Evolutionary conservation across 1,140 invertebrate species (phyloP), one percentile per base, ranked within the genome.

Genomic region (Lordiphosa mommai): DNA sequence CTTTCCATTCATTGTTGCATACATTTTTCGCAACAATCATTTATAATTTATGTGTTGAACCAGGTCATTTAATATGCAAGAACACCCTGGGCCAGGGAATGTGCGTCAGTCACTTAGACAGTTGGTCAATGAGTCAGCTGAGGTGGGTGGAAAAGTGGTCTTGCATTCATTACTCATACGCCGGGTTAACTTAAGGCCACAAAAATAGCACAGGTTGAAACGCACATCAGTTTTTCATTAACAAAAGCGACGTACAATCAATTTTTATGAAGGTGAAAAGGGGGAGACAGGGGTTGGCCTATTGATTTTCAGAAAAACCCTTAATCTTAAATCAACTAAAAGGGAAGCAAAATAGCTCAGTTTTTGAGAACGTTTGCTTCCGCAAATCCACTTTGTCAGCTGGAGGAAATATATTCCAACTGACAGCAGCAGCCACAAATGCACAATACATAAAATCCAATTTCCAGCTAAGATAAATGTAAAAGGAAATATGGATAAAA

Each of bases 161-260:
- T 30, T 34, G 43, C 38, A 51, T 49, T 55, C 55, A 55, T 73
- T 61, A 61, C 73, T 74, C 69, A 77, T 72, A 57, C 73, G 74
- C 23, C 51, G 16, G 27, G 55, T 57, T 20, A 65, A 7, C 37
- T 14, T 40, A 36, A 48, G 34, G 13, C 38, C 50, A 72, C 58
- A 61, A 44, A 53, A 63, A 63, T 53, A 59, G 44, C 38, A 23
- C 30, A 23, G 10, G 36, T 37, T 12, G 36, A 10, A 29, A 33
- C 64, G 27, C 64, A 68, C 63, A 79, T 41, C 36, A 49, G 17
- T 46, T 64, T 68, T 77, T 80, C 73, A 80, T 80, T 73, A 69
- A 56, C 52, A 48, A 69, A 66, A 49, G 48, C 52, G 51, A 51
- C 46, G 63, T 34, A 12, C 8, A 60, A 47, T 51, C 13, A 7